phyloP scores from a whole-genome alignment of 2,797 vertebrate species.

The Sternarchorhynchus goeldii region DNA sequence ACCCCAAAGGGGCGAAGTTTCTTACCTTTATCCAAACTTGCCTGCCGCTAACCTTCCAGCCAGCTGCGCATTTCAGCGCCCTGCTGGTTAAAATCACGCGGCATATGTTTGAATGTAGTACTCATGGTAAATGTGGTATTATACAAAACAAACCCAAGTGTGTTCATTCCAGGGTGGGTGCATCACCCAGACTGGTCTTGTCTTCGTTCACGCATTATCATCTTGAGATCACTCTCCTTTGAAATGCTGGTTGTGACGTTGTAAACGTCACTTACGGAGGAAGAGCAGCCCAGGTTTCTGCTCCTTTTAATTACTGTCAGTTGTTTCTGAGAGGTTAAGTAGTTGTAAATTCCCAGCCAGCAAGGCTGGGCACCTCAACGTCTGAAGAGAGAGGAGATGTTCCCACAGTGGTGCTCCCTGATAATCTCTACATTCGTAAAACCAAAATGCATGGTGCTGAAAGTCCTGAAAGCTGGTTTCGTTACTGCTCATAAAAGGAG shows the following conservation, averaged over 20 bases:
- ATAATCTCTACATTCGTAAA: neutral
- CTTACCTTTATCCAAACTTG: slow-evolving; percentile 27
- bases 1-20: slow-evolving; percentile 1
- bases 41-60: slow-evolving; percentile 23
- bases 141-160: neutral
- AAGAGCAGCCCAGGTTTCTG: neutral
- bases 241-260: neutral
- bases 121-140: neutral
- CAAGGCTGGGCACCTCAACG: neutral
- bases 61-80: neutral
- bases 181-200: too few species aligned
- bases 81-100: neutral
- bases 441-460: neutral
- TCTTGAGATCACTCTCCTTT: neutral
- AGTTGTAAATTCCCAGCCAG: slow-evolving; percentile 4
- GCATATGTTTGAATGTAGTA: neutral
- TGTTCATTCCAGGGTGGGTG: too few species aligned
- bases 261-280: slow-evolving; percentile 1
- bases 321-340: neutral
- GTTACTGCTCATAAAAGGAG: neutral
- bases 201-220: too few species aligned
- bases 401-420: neutral
- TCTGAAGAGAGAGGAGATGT: neutral
- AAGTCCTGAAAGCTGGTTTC: neutral
- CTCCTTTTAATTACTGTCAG: neutral